phyloP scores from a whole-genome alignment of 2,888 invertebrate species.

The Mythimna albipuncta region DNA sequence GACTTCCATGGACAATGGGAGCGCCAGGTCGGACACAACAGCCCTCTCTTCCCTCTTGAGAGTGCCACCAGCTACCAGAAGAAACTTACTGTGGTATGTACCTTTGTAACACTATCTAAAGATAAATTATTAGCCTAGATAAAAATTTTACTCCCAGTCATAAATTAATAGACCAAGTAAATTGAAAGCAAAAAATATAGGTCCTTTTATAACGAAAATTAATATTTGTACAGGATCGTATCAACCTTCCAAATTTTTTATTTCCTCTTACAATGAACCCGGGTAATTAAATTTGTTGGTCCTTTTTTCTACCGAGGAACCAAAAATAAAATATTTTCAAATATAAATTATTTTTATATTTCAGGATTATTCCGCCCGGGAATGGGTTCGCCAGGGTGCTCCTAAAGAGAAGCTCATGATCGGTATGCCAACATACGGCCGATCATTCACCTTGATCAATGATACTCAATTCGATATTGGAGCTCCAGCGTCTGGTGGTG shows the following conservation, averaged over 20 bases:
- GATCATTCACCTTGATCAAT: conserved; percentile 97
- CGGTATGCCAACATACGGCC: conserved; percentile 98
- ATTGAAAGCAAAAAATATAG: neutral
- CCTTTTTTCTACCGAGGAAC: neutral
- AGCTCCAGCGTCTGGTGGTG: conserved; percentile 97
- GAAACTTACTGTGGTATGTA: conserved; percentile 96
- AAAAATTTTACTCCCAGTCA: neutral
- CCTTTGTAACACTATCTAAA: neutral
- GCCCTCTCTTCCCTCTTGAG: conserved; percentile 96
- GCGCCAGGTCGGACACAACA: conserved; percentile 97
- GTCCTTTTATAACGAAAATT: conserved; percentile 8
- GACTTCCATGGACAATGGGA: conserved; percentile 99
- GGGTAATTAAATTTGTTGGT: conserved; percentile 27
- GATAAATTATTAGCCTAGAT: neutral
- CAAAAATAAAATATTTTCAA: conserved; percentile 4
- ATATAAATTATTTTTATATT: conserved; percentile 45
- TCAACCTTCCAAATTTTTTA: neutral
- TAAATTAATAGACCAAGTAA: neutral
- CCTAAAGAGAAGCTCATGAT: conserved; percentile 98
- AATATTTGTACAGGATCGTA: conserved; percentile 35
- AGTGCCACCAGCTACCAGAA: conserved; percentile 97
- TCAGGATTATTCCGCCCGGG: conserved; percentile 97
- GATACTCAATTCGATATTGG: conserved; percentile 97
- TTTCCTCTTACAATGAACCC: conserved; percentile 11
- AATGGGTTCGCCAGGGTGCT: conserved; percentile 98